Evolutionary conservation across 2,113 vertebrate species (phyloP).

Genomic region (Actinemys pallida): DNA sequence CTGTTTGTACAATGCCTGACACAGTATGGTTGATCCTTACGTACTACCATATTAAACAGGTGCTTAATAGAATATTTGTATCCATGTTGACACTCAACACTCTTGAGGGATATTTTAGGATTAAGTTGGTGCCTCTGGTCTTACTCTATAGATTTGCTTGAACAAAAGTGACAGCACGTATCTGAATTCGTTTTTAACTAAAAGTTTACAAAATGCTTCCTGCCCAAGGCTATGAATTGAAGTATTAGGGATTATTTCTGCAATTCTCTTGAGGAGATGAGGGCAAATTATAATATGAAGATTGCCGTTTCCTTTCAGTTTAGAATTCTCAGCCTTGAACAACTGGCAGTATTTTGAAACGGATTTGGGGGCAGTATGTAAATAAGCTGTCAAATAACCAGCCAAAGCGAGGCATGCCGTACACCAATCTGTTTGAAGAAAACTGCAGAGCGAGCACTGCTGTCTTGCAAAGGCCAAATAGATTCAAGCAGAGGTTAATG

Average conservation of each 20-base stretch:
- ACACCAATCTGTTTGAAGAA: background rate
- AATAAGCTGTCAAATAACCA: fast-evolving
- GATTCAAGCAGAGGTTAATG: fast-evolving
- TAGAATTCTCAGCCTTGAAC: background rate
- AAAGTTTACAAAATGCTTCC: background rate
- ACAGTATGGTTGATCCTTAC: background rate
- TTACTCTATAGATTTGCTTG: background rate
- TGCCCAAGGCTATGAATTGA: background rate
- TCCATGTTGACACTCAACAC: background rate
- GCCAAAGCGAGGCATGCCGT: background rate
- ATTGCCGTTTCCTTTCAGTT: background rate
- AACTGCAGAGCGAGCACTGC: background rate
- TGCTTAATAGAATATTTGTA: no score
- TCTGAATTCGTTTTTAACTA: background rate
- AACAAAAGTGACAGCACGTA: background rate
- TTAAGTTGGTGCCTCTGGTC: background rate
- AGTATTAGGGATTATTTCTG: constrained; percentile 15
- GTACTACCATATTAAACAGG: background rate
- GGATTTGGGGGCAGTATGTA: background rate
- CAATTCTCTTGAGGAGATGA: background rate
- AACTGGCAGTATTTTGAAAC: background rate
- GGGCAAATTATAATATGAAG: background rate
- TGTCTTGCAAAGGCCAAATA: background rate
- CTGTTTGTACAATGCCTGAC: background rate
- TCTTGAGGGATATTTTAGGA: background rate